Conservation (phyloP, 2,888 invertebrate species). For the Drosophila maculinotata region DNA sequence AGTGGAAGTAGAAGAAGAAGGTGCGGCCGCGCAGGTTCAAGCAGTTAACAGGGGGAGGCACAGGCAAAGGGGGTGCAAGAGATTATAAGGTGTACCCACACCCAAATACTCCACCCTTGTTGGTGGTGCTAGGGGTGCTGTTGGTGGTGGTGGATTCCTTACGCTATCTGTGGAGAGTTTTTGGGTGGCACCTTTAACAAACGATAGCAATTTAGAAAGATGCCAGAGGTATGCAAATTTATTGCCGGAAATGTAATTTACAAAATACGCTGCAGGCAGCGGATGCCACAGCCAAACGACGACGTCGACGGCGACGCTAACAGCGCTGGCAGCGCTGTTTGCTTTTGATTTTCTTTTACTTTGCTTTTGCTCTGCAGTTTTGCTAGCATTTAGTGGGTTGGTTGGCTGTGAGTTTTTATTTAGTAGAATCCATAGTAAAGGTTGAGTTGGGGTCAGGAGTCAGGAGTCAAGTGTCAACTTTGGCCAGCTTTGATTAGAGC, state of each 20-base stretch:
- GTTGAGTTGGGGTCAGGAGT: constrained; percentile 17
- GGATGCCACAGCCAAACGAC: constrained; percentile 47
- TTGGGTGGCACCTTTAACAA: constrained; percentile 73
- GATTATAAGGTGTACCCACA: constrained; percentile 57
- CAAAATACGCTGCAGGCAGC: constrained; percentile 83
- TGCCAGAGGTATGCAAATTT: constrained; percentile 85
- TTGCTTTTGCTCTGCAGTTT: constrained; percentile 14
- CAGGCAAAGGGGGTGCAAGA: constrained; percentile 29
- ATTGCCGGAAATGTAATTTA: constrained; percentile 85
- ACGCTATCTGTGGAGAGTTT: constrained; percentile 37
- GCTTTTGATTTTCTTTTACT: constrained; percentile 28
- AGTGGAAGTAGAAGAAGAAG: constrained; percentile 21
- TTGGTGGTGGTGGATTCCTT: constrained; percentile 31
- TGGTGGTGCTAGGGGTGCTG: constrained; percentile 14
- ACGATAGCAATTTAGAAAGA: constrained; percentile 84
- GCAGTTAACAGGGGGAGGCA: background rate
- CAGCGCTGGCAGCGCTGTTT: constrained; percentile 38
- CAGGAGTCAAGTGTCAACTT: constrained; percentile 49
- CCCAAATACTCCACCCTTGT: constrained; percentile 13
- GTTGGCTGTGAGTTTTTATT: background rate
- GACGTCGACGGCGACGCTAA: constrained; percentile 23
- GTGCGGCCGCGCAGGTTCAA: constrained; percentile 40
- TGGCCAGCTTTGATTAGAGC: constrained; percentile 56
- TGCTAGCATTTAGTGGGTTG: constrained; percentile 1
- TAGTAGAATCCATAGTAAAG: constrained; percentile 13